Evolutionary conservation across 2,797 vertebrate species (phyloP).

Genomic region (Sebastes steindachneri): DNA sequence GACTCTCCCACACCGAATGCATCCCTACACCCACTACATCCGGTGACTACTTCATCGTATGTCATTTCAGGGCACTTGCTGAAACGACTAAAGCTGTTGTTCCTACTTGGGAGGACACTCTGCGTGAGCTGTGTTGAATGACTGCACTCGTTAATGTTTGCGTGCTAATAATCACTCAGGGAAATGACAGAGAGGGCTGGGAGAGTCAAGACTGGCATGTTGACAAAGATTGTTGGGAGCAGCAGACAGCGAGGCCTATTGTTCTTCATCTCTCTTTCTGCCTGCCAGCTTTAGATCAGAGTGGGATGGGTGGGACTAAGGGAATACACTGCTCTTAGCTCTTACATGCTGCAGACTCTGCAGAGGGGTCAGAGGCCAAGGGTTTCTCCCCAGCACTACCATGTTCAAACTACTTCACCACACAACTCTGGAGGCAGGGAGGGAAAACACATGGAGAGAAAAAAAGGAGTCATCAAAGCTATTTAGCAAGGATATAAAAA

Average conservation of each 20-base stretch:
- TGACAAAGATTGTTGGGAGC: conserved; percentile 69
- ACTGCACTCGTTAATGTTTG: conserved; percentile 48
- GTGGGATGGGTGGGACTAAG: conserved; percentile 69
- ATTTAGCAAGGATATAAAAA: conserved; percentile 80
- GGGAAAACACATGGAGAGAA: conserved; percentile 57
- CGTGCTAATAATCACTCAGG: conserved; percentile 61
- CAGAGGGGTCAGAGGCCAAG: conserved; percentile 74
- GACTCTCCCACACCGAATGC: no score
- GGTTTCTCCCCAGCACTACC: conserved; percentile 72
- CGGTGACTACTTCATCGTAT: not conserved
- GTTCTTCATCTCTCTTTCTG: conserved; percentile 75
- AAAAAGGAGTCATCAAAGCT: conserved; percentile 71
- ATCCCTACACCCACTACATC: not conserved
- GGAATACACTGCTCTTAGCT: conserved; percentile 68
- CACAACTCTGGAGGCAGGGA: conserved; percentile 47
- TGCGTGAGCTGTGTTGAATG: conserved; percentile 2
- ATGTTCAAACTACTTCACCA: conserved; percentile 66
- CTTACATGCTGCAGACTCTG: conserved; percentile 74
- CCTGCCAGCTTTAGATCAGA: conserved; percentile 77
- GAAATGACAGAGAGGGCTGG: conserved; percentile 53
- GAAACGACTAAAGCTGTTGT: not conserved
- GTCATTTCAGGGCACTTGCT: not conserved
- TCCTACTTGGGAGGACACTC: conserved; percentile 2
- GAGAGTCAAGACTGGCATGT: conserved; percentile 64
- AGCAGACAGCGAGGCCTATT: conserved; percentile 74